phyloP scores from a whole-genome alignment of 2,888 invertebrate genomes.

The Bhutanitis thaidina region DNA sequence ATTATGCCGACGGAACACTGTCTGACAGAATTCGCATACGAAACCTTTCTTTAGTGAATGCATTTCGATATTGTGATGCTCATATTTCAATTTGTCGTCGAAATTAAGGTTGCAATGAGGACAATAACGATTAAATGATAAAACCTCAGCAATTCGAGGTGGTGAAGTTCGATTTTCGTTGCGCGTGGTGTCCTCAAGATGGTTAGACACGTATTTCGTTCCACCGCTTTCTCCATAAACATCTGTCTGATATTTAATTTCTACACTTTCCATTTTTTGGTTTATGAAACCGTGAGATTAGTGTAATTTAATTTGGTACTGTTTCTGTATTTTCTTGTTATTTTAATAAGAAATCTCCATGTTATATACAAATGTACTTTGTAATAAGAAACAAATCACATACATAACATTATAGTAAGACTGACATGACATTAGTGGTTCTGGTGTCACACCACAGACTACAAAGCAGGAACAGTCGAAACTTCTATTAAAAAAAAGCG shows the following conservation, averaged over 20 bases:
- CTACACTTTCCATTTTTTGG: constrained; percentile 8
- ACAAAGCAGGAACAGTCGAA: too few relatives aligned
- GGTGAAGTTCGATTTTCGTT: background rate
- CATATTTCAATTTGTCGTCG: constrained; percentile 31
- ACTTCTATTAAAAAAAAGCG: too few relatives aligned
- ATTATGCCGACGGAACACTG: constrained; percentile 43
- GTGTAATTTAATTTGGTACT: too few relatives aligned
- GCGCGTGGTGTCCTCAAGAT: constrained; percentile 3
- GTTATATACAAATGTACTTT: too few relatives aligned
- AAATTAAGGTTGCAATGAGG: constrained; percentile 41
- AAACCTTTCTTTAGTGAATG: constrained; percentile 36
- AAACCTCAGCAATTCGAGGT: background rate
- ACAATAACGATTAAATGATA: constrained; percentile 27
- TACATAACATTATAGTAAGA: too few relatives aligned
- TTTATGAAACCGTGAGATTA: too few relatives aligned
- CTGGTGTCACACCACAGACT: too few relatives aligned
- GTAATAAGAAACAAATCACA: too few relatives aligned
- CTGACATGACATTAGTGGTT: too few relatives aligned
- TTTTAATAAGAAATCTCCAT: too few relatives aligned
- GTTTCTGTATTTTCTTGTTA: too few relatives aligned
- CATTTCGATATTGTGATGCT: constrained; percentile 42
- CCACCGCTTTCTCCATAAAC: constrained; percentile 1
- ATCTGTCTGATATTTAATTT: constrained; percentile 8
- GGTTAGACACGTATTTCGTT: constrained; percentile 2
- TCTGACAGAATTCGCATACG: constrained; percentile 37